Evolutionary conservation across 2,888 invertebrate genomes (phyloP).

Genomic region (Idaea aversata): DNA sequence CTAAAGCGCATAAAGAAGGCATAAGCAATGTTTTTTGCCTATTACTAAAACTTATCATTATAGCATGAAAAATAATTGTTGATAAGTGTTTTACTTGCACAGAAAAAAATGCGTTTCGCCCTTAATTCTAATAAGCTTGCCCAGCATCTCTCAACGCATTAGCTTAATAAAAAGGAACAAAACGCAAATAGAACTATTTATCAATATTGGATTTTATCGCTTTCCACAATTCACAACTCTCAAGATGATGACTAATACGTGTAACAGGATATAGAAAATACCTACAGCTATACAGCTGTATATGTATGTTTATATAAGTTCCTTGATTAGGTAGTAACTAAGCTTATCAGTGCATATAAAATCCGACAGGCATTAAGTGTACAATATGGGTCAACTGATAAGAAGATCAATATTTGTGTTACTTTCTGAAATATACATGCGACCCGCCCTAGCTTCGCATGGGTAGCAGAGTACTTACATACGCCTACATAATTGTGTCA

Average conservation of each 20-base stretch:
- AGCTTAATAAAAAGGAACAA: neutral
- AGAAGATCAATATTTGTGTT: conserved; percentile 9
- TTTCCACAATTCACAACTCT: neutral
- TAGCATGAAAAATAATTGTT: too few relatives aligned
- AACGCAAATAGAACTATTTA: neutral
- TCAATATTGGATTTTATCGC: neutral
- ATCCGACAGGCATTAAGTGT: conserved; percentile 23
- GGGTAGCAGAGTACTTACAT: too few relatives aligned
- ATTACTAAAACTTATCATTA: too few relatives aligned
- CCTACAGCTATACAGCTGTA: neutral
- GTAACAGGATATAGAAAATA: conserved; percentile 6
- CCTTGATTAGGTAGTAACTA: conserved; percentile 12
- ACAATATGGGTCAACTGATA: conserved; percentile 36
- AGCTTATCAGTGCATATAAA: conserved; percentile 37
- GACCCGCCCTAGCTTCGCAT: too few relatives aligned
- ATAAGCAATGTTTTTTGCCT: too few relatives aligned
- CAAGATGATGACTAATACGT: neutral
- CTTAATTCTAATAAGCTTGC: too few relatives aligned
- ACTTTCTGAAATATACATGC: neutral
- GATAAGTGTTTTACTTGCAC: too few relatives aligned
- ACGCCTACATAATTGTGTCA: too few relatives aligned
- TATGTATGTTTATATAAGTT: conserved; percentile 15
- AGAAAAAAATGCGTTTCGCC: too few relatives aligned
- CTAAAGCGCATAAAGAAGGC: too few relatives aligned
- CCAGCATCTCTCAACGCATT: neutral